Evolutionary conservation across 2,797 vertebrate species (phyloP).

Genomic region (Gymnocypris eckloni): DNA sequence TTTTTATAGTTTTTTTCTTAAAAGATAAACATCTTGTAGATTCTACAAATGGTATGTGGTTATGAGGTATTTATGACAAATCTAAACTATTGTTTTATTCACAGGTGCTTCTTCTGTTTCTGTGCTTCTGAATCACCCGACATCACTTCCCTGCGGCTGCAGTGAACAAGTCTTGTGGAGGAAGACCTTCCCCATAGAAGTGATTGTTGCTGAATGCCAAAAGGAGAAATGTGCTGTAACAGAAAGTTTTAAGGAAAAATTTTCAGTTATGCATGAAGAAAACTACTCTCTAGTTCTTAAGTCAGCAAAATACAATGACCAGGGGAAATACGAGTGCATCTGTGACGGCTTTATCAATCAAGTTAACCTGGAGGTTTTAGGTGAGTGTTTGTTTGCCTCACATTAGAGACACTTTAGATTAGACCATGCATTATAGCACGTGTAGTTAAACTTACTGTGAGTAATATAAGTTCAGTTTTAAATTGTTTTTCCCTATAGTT

Average conservation of each 20-base stretch:
- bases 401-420: not conserved
- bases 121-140: not conserved
- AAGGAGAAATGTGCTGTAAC: not conserved
- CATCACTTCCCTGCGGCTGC: not conserved
- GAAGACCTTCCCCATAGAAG: not conserved
- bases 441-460: not conserved
- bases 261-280: not conserved
- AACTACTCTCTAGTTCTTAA: not conserved
- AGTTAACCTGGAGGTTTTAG: not conserved
- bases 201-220: not conserved
- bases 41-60: too few species aligned
- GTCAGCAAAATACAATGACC: not conserved
- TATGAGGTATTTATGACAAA: too few species aligned
- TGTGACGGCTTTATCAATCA: not conserved
- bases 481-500: not conserved
- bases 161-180: not conserved
- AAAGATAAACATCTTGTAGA: too few species aligned
- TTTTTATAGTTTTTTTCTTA: too few species aligned
- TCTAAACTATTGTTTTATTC: not conserved
- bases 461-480: not conserved
- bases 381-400: not conserved
- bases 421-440: not conserved
- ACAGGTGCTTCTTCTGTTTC: not conserved
- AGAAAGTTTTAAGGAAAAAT: not conserved
- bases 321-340: not conserved